Evolutionary conservation across 2,113 vertebrate species (phyloP).

Genomic region (Uria aalge): DNA sequence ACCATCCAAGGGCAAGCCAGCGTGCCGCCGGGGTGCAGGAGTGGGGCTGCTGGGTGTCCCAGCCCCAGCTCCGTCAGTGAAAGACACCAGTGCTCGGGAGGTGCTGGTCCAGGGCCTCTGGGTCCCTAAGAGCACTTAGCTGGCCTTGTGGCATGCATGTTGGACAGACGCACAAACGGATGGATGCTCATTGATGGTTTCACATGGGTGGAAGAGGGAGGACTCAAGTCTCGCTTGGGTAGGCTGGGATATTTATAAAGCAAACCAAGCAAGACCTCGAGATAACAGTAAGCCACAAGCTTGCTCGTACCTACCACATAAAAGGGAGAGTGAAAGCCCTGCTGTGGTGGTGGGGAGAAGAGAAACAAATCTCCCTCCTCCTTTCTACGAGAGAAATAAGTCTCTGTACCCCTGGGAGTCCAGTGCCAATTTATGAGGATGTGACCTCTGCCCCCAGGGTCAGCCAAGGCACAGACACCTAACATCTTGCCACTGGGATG

Average conservation of each 20-base stretch:
- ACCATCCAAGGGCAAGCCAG: not conserved
- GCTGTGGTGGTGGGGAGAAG: not conserved
- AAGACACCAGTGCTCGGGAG: accelerated
- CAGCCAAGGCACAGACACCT: not conserved
- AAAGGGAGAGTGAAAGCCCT: not conserved
- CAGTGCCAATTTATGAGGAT: accelerated
- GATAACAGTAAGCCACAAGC: not conserved
- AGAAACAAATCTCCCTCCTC: not conserved
- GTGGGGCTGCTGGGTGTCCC: accelerated
- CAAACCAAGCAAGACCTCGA: not conserved
- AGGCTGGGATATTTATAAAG: not conserved
- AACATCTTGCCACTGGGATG: not conserved
- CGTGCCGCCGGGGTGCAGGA: accelerated
- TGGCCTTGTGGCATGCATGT: not conserved
- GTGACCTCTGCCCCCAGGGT: not conserved
- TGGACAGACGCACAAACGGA: accelerated
- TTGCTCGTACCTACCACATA: not conserved
- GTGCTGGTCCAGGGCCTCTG: accelerated
- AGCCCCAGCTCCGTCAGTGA: not conserved
- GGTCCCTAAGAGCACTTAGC: not conserved
- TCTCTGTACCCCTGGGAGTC: not conserved
- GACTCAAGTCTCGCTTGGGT: not conserved
- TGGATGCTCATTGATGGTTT: not conserved
- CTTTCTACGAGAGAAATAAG: not conserved
- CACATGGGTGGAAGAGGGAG: not conserved